A percentile compares a stretch with the other conserved stretches of the same genome.
Conservation (phyloP, 2,797 vertebrate species). For the Gambelia wislizenii region DNA sequence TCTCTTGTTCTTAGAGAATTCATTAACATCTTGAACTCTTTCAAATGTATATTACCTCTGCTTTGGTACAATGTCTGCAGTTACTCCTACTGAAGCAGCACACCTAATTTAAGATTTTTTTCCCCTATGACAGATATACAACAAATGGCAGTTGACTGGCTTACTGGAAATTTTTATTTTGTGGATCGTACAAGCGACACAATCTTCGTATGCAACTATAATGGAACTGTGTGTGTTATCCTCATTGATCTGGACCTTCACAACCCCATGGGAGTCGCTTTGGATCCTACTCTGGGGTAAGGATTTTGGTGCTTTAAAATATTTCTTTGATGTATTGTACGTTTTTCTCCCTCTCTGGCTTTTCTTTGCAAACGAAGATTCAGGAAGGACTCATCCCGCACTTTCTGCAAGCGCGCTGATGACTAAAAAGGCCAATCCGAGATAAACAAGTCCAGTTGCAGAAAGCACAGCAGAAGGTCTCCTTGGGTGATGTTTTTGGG, state of each 20-base stretch:
- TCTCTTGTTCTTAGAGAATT: neutral
- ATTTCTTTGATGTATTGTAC: fast-evolving
- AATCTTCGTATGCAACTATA: constrained; percentile 89
- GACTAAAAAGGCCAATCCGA: no score
- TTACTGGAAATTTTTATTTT: constrained; percentile 95
- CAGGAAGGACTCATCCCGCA: no score
- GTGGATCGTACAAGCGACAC: constrained; percentile 87
- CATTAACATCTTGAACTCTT: constrained; percentile 6
- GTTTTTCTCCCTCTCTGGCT: no score
- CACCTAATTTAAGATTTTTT: constrained; percentile 40
- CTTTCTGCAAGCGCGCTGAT: no score
- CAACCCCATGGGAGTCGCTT: constrained; percentile 92
- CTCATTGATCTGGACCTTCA: constrained; percentile 90
- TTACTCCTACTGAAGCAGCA: constrained; percentile 13
- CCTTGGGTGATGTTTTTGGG: no score
- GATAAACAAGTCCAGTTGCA: no score
- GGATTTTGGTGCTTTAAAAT: constrained; percentile 43
- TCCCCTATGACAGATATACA: constrained; percentile 85
- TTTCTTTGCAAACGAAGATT: no score
- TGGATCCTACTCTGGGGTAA: constrained; percentile 95
- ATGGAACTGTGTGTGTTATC: constrained; percentile 89
- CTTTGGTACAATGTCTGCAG: constrained; percentile 2
- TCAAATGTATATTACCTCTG: neutral
- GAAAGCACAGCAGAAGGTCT: no score
- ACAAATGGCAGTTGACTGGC: constrained; percentile 94